These are phyloP conservation scores for Zapornia atra DNA, from an alignment of 2,113 vertebrate genomes.

Conservation along the genomic window DNA sequence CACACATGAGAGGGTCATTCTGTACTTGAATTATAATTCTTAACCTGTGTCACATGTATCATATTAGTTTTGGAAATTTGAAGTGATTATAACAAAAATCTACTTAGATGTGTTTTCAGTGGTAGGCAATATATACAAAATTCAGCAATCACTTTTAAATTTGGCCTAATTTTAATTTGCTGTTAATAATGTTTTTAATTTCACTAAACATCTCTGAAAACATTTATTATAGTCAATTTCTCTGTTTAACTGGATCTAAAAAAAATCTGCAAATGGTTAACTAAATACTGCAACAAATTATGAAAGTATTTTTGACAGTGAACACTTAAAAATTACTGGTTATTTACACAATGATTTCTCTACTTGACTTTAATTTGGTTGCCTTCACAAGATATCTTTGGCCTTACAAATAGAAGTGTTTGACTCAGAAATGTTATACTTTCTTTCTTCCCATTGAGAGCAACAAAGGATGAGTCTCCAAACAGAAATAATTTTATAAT, in stretches of 20 bases:
- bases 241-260: neutral
- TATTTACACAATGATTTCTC: neutral
- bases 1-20: no score
- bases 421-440: neutral
- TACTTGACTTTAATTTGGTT: neutral
- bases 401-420: neutral
- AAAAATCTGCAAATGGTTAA: neutral
- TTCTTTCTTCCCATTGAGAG: neutral
- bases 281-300: neutral
- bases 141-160: neutral
- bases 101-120: neutral
- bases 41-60: neutral
- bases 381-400: neutral
- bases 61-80: neutral
- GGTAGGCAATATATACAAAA: neutral
- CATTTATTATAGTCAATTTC: neutral
- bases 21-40: rapidly evolving
- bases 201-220: neutral
- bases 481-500: neutral
- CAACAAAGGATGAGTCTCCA: neutral
- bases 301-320: neutral
- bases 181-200: neutral
- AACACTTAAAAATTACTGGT: neutral
- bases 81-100: neutral
- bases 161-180: neutral